These are phyloP conservation scores for Protobothrops flavoviridis DNA, from an alignment of 2,113 vertebrate genomes.

Conservation along the genomic window DNA sequence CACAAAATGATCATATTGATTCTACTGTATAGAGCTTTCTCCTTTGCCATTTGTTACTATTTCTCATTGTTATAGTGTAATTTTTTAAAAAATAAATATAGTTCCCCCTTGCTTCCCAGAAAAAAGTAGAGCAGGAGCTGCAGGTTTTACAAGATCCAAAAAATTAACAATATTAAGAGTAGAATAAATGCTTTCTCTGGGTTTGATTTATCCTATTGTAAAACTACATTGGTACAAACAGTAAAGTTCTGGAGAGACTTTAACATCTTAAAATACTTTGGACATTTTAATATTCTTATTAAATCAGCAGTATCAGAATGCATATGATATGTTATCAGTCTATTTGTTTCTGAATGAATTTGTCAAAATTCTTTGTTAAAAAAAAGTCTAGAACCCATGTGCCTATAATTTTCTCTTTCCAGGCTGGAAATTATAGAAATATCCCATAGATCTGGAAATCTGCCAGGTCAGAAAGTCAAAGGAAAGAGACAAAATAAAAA, in stretches of 20 bases:
- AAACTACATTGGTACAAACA: constrained; percentile 45
- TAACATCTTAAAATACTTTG: not conserved
- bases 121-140: not conserved
- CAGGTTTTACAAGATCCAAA: constrained; percentile 51
- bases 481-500: not conserved
- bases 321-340: not conserved
- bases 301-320: not conserved
- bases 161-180: constrained; percentile 50
- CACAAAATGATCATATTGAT: constrained; percentile 37
- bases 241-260: not conserved
- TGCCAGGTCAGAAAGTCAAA: not conserved
- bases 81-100: constrained; percentile 12
- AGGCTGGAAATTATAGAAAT: not conserved
- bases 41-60: constrained; percentile 52
- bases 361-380: not conserved
- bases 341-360: not conserved
- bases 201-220: constrained; percentile 55
- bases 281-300: not conserved
- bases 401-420: not conserved
- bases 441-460: not conserved
- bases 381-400: not conserved
- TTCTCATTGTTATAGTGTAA: constrained; percentile 50
- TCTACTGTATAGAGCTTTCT: constrained; percentile 38
- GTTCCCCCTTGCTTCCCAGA: constrained; percentile 12
- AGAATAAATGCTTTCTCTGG: constrained; percentile 40